A percentile compares a stretch with the other conserved stretches of the same genome.
Evolutionary conservation across 2,888 invertebrate species (phyloP).

Genomic region (Lissocephala sabroskyi): DNA sequence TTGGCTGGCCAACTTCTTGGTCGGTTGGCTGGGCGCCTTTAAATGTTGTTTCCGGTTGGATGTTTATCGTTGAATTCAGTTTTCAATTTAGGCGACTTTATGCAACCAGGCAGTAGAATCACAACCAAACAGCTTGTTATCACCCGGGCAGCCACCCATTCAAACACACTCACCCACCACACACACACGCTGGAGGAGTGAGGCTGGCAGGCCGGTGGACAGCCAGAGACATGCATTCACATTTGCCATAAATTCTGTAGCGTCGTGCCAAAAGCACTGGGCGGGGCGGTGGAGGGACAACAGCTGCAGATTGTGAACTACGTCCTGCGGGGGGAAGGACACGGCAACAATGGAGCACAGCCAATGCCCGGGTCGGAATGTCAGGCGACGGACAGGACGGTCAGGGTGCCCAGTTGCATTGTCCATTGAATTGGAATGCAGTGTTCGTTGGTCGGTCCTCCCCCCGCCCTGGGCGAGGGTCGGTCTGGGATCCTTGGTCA

Average conservation of each 20-base stretch:
- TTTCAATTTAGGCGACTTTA: constrained; percentile 58
- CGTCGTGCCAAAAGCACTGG: constrained; percentile 23
- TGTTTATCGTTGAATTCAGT: constrained; percentile 62
- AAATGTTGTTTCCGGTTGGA: constrained; percentile 15
- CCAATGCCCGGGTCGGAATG: no score
- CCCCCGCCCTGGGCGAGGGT: no score
- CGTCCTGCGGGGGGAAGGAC: not conserved
- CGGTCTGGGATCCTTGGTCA: constrained; percentile 33
- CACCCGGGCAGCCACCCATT: constrained; percentile 2
- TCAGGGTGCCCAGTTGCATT: constrained; percentile 13
- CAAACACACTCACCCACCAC: constrained; percentile 5
- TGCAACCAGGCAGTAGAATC: constrained; percentile 5
- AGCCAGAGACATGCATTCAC: not conserved
- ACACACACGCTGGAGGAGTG: not conserved
- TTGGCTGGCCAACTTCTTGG: constrained; percentile 1
- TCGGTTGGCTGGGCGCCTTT: constrained; percentile 24
- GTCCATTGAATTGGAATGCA: constrained; percentile 33
- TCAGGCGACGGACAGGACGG: not conserved
- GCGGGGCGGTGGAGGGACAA: no score
- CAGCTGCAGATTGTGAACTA: constrained; percentile 51
- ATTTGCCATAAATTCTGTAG: constrained; percentile 46
- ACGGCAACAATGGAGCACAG: no score
- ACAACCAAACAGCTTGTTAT: no score
- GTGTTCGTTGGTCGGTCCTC: not conserved
- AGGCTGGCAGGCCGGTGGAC: not conserved